Percentiles rank a stretch among this genome's conserved stretches.
These are phyloP conservation scores for Panulirus ornatus DNA, from an alignment of 1,140 invertebrate genomes.

Conservation along the genomic window DNA sequence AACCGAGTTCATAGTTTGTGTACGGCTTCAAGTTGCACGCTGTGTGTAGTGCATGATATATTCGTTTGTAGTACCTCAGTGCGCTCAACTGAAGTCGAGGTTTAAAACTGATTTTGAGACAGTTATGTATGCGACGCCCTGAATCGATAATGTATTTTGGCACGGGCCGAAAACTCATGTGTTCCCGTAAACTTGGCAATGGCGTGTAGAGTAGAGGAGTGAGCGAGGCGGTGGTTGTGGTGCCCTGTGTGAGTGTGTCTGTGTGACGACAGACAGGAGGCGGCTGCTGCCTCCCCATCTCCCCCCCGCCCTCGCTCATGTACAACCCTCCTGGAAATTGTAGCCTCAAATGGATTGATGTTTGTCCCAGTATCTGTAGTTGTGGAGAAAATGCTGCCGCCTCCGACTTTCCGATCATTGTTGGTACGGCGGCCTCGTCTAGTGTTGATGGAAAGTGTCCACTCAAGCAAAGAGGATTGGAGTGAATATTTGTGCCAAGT, in stretches of 20 bases:
- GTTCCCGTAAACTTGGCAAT: slow-evolving; percentile 47
- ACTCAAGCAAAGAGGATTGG: neutral
- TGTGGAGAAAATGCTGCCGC: neutral
- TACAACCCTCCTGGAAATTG: slow-evolving; percentile 14
- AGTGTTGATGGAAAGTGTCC: neutral
- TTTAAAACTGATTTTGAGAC: neutral
- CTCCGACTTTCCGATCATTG: neutral
- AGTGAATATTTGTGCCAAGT: slow-evolving; percentile 34
- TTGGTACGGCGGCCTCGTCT: neutral
- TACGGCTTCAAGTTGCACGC: slow-evolving; percentile 15
- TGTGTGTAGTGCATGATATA: slow-evolving; percentile 5
- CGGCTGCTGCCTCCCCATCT: neutral
- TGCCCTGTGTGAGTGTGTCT: slow-evolving; percentile 7
- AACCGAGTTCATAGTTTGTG: slow-evolving; percentile 1
- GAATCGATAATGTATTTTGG: slow-evolving; percentile 46
- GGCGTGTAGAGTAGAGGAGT: slow-evolving; percentile 32
- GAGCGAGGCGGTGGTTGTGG: slow-evolving; percentile 31
- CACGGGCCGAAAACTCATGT: slow-evolving; percentile 6
- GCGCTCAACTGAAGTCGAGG: slow-evolving; percentile 1
- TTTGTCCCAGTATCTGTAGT: slow-evolving; percentile 8
- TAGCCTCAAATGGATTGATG: slow-evolving; percentile 27
- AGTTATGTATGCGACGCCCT: slow-evolving; percentile 17
- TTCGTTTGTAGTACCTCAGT: neutral
- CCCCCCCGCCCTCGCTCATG: slow-evolving; percentile 2
- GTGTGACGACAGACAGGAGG: slow-evolving; percentile 6